Percentiles rank a stretch among this genome's conserved stretches.
Conservation (phyloP, 2,113 vertebrate species). For the Orientallactaga bullata region DNA sequence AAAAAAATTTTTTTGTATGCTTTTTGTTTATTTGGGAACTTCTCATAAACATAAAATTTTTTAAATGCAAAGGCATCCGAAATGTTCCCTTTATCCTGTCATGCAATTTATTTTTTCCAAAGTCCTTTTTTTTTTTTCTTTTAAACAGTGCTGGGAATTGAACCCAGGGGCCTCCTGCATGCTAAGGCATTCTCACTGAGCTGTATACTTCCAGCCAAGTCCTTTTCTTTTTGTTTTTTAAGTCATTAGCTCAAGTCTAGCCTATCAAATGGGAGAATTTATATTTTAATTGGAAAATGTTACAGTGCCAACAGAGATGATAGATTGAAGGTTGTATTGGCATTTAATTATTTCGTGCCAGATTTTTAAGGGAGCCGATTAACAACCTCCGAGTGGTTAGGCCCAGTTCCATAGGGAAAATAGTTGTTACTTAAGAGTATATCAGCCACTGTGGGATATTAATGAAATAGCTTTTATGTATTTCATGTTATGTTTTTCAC, state of each 20-base stretch:
- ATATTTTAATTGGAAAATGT: constrained; percentile 55
- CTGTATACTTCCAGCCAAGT: background rate
- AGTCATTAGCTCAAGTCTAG: background rate
- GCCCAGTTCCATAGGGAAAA: background rate
- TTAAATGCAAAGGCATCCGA: constrained; percentile 23
- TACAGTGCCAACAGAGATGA: background rate
- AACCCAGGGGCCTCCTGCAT: background rate
- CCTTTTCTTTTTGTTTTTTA: background rate
- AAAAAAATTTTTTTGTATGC: background rate
- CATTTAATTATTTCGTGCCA: background rate
- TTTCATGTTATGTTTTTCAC: constrained; percentile 45
- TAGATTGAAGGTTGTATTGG: background rate
- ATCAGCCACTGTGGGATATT: background rate
- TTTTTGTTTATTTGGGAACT: background rate
- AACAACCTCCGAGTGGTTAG: background rate
- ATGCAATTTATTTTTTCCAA: background rate
- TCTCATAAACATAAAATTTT: background rate
- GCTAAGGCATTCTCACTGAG: background rate
- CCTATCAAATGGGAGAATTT: background rate
- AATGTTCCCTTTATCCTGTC: background rate
- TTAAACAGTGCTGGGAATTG: background rate
- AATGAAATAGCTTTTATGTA: constrained; percentile 50
- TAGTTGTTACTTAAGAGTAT: background rate
- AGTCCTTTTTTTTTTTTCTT: background rate
- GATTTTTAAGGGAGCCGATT: background rate